Evolutionary conservation across 1,140 invertebrate genomes (phyloP), one percentile per base, ranked within the genome.

Genomic region (Drosophila auraria): DNA sequence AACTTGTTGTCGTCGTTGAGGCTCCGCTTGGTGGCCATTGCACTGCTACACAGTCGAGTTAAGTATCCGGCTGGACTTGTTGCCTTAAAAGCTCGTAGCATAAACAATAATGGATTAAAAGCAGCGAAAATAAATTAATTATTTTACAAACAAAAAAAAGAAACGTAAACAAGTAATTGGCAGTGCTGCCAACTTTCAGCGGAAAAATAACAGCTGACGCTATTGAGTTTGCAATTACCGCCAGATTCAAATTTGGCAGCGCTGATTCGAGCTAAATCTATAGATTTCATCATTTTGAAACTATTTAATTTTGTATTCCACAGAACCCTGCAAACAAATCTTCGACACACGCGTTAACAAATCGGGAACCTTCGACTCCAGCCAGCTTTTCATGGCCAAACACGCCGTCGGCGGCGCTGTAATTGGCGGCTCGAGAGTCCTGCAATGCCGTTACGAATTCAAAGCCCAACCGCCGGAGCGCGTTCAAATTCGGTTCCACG

Each of bases 401-500:
- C 20, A 68, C 33, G 42, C 30, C 5, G 38, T 68, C 14, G 63
- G 68, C 12, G 61, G 57, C 93, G 95, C 96, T 54, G 91, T 95
- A 2, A 95, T 95, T 77, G 56, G 54, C 12, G 71, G 72, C 38
- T 63, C 59, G 38, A 75, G 74, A 53, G 95, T 96, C 76, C 95
- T 96, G 5, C 95, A 95, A 62, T 98, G 97, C 93, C 95, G 95
- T 80, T 98, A 97, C 92, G 97, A 97, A 76, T 98, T 98, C 90
- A 95, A 96, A 83, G 97, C 97, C 45, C 94, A 96, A 70, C 96
- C 96, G 27, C 96, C 96, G 69, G 96, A 98, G 93, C 94, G 97
- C 23, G 95, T 98, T 8, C 95, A 93, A 80, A 92, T 93, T 3
- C 77, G 79, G 9, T 93, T 93, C 58, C 80, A 87, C 7, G 92